Base-by-base conservation (phyloP, 2,888 invertebrate genomes). In the Sminthurinus aureus region DNA sequence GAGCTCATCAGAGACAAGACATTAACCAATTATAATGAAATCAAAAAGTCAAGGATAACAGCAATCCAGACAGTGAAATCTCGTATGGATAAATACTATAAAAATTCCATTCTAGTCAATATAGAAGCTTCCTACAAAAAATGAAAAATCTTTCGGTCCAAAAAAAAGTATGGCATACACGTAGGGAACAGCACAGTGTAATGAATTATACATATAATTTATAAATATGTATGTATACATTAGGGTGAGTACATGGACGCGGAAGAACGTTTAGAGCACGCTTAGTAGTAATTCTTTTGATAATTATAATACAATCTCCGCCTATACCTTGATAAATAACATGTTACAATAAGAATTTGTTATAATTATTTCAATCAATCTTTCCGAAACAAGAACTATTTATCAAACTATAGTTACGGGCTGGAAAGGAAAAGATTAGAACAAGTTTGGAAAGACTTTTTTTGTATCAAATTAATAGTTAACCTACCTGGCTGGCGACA, bases 41-140 rank as follows among this genome's bases (percentile, higher is more conserved):
- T 64, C 58, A 75, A 58, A 73, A 74, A 75, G 73, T 81, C 81
- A 81, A 81, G 81, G 81, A 74, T 81, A 81, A 81, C 81, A 58
- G 74, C 74, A 73, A 64, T 73, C 74, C 74, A 74, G 38, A 24
- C 11, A 71, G 26, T 13, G 26, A 71, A 24, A 71, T 13, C n/a
- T 67, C n/a, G 11, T n/a, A 15, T 8, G 22, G 66, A 66, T 38
- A 6, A 38, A 4, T 38, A 38, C 38, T 38, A 38, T 58, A 18
- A 15, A 58, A 58, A 13, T 15, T 58, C 18, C 58, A 58, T 58
- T 58, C 9, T 2, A 58, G 9, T 38, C 38, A 38, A 13, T 58
- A 11, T 9, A 18, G 9, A 15, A 18, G 58, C 18, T 58, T 58
- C 58, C 58, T 58, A 58, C 9, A 58, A 58, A 58, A 58, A 58